Evolutionary conservation across 2,888 invertebrate species (phyloP).

Genomic region (Lepidonotus clava): DNA sequence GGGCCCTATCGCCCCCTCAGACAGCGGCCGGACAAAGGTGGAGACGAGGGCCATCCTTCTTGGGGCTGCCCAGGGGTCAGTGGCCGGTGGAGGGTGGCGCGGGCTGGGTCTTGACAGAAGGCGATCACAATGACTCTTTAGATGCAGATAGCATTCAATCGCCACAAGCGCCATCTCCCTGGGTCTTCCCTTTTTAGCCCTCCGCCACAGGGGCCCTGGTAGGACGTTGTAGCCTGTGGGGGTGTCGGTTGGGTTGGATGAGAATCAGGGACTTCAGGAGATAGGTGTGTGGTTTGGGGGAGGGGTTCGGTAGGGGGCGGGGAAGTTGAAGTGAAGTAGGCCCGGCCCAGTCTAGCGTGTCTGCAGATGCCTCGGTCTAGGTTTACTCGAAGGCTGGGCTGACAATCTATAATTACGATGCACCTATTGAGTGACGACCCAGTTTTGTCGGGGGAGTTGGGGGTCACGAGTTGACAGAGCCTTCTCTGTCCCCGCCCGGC

Average conservation of each 20-base stretch:
- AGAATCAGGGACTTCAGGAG: neutral
- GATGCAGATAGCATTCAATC: conserved; percentile 11
- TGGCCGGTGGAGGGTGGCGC: neutral
- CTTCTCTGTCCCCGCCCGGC: neutral
- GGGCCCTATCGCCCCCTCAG: neutral
- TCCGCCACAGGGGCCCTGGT: neutral
- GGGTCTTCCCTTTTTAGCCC: neutral
- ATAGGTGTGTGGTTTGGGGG: too few species aligned
- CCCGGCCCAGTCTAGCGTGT: neutral
- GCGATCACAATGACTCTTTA: neutral
- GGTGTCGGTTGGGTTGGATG: neutral
- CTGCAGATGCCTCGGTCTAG: neutral
- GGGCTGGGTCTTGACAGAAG: neutral
- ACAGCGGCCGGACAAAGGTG: neutral
- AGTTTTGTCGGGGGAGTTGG: neutral
- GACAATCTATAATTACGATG: conserved; percentile 41
- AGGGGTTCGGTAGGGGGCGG: too few species aligned
- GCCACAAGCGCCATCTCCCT: neutral
- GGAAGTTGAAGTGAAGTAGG: neutral
- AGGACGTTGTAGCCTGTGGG: neutral
- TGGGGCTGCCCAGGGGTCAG: neutral
- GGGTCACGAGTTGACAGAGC: neutral
- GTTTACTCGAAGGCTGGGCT: neutral
- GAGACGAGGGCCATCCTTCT: neutral
- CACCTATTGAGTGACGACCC: neutral